Base-by-base conservation (phyloP, 2,888 invertebrate species). In the Conus canariensis region DNA sequence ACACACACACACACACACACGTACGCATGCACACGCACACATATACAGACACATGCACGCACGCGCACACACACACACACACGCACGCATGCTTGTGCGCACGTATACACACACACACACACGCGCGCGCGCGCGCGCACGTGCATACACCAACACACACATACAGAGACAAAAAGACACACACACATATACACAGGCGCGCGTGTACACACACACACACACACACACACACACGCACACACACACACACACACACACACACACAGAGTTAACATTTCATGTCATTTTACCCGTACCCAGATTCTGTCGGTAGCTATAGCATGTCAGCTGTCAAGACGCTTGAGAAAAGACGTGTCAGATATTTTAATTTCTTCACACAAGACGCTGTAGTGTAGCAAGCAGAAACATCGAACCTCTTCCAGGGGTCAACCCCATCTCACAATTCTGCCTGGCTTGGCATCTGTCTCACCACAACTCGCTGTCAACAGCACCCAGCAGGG, bases 171-270 rank as follows among this genome's bases (percentile, higher is more conserved):
- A 30, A 0, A 25, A 1, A 77, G 1, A 77, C 14, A 25, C 77
- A 77, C 9, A 25, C 10, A 77, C 10, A 25, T 25, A 25, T 25
- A 77, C 25, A 7, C 77, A n/a, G 0, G 8, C 25, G 1, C 25
- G 8, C 25, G 8, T n/a, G n/a, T n/a, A n/a, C n/a, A n/a, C 25
- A 25, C 77, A 77, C 30, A 77, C 82, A 82, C 82, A 58, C 82
- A 82, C 56, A 58, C 9, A 82, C 9, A 82, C 56, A 82, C 56
- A 56, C 82, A 30, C 45, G 3, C 45, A 45, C 30, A 80, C 30
- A 80, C 30, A 80, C 30, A 80, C 80, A 80, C 30, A 80, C 30
- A 80, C 30, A 80, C 30, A 80, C 30, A 30, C 80, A 80, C 80
- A 80, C 30, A 80, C 30, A 45, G 9, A 80, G 14, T 30, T 9